Conservation (phyloP, 2,888 invertebrate species). For the Neoaliturus tenellus region DNA sequence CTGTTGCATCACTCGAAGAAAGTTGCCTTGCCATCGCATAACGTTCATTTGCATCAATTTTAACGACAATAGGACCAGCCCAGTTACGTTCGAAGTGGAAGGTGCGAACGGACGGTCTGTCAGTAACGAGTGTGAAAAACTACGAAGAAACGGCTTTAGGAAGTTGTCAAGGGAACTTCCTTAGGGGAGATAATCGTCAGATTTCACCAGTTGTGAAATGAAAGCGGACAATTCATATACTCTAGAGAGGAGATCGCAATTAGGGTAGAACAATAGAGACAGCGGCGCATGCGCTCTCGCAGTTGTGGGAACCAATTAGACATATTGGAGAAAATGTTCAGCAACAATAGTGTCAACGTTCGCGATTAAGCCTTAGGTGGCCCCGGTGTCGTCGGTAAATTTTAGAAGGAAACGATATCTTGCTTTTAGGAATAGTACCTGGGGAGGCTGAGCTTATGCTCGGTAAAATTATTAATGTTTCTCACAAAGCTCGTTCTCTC, state of each 20-base stretch:
- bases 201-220: slow-evolving; percentile 26
- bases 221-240: slow-evolving; percentile 26
- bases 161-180: slow-evolving; percentile 14
- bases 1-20: background rate
- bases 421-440: no score
- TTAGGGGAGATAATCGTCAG: slow-evolving; percentile 8
- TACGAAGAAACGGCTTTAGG: background rate
- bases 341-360: background rate
- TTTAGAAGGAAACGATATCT: no score
- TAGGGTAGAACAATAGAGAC: slow-evolving; percentile 2
- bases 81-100: background rate
- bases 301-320: slow-evolving; percentile 9
- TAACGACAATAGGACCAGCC: background rate
- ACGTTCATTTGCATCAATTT: background rate
- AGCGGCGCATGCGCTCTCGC: background rate
- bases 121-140: background rate
- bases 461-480: no score
- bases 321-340: background rate
- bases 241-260: background rate
- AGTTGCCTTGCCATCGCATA: background rate
- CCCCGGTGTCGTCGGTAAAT: no score
- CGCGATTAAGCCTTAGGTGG: no score
- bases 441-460: no score
- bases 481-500: no score
- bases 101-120: background rate